Percentiles rank a stretch among this genome's conserved stretches.
These are phyloP conservation scores for Elachura formosa DNA, from an alignment of 2,113 vertebrate species.

Conservation along the genomic window DNA sequence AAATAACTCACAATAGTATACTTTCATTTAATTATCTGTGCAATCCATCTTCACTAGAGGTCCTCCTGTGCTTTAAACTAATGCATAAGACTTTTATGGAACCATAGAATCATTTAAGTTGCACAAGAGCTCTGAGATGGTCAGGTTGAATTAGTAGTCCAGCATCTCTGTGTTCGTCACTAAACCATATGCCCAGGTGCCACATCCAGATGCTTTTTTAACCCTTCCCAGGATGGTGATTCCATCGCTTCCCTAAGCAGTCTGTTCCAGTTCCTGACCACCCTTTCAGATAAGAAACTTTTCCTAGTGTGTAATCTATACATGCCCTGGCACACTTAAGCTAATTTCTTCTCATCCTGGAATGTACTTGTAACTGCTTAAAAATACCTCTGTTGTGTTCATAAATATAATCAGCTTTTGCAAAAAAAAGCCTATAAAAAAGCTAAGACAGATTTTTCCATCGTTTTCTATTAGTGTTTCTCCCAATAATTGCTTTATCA, in stretches of 20 bases:
- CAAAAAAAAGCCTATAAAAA: neutral
- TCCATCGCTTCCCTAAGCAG: neutral
- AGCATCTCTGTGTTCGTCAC: neutral
- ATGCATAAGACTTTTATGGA: neutral
- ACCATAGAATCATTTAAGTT: neutral
- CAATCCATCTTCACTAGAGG: conserved; percentile 10
- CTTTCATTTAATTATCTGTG: conserved; percentile 15
- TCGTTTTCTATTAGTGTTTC: neutral
- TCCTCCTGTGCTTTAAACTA: neutral
- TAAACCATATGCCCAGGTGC: neutral
- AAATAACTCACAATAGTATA: conserved; percentile 14
- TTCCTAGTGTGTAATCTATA: neutral
- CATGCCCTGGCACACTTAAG: neutral
- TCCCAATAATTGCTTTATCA: neutral
- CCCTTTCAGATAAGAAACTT: neutral
- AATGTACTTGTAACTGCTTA: neutral
- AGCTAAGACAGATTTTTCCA: neutral
- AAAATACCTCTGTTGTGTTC: neutral
- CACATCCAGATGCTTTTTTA: neutral
- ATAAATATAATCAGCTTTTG: neutral
- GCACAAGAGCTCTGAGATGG: neutral
- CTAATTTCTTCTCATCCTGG: neutral
- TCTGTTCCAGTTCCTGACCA: neutral
- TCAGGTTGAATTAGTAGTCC: neutral
- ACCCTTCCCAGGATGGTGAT: neutral